Base-by-base conservation (phyloP, 1,140 invertebrate species). In the Cydia fagiglandana region DNA sequence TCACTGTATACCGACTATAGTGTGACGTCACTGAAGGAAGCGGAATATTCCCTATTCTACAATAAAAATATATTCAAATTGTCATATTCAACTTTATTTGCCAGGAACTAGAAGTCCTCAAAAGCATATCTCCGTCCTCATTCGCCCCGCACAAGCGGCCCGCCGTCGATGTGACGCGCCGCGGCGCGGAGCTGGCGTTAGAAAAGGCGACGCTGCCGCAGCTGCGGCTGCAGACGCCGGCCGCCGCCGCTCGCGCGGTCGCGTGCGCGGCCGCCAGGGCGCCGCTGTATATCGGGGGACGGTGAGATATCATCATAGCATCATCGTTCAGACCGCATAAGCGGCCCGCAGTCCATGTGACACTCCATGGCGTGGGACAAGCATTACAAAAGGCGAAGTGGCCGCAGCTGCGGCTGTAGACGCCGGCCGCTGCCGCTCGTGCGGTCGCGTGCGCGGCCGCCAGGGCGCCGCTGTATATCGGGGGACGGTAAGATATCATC, bases 31-130 rank as follows among this genome's bases (percentile, higher is more conserved):
- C 70, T 93, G 9, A 93, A 93, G 61, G 91, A 93, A 78, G 88
- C 91, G 24, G 0, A 24, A 24, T 24, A 24, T 24, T 24, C 24
- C 24, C 24, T 24, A 24, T 24, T 24, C 24, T 24, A 1, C 24
- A 24, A 24, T 24, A 24, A 24, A 24, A 24, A 24, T 24, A 24
- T 24, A 24, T 24, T 24, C 24, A 24, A 24, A 24, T 2, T 28
- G 1, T 1, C 1, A 28, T 28, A 28, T 28, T 34, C 2, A 4
- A 38, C 7, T 0, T 38, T 24, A 24, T 61, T 24, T 83, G 75
- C 10, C 76, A 92, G 91, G 92, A 93, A 75, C 83, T 93, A 56
- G 90, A 92, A 74, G 79, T 87, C 50, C 78, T 93, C 2, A 88
- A 91, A 45, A 80, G 50, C 6, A 80, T 93, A 24, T 83, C 88